These are phyloP conservation scores for Triplophysa tibetana DNA, from an alignment of 2,113 vertebrate genomes.

Conservation along the genomic window DNA sequence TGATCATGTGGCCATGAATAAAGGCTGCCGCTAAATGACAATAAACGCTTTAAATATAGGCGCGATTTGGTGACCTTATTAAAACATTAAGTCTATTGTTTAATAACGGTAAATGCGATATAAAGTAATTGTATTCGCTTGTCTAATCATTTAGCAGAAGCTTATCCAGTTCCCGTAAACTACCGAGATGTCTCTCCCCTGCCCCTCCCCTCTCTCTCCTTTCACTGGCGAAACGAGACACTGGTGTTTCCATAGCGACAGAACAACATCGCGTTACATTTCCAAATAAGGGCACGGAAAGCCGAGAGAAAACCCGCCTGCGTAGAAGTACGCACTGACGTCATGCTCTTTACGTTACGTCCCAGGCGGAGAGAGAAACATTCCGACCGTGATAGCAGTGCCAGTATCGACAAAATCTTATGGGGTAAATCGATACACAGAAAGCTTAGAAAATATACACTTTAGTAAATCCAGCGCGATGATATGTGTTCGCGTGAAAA, in stretches of 20 bases:
- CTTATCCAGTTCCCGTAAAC: background rate
- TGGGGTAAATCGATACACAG: background rate
- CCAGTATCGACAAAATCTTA: background rate
- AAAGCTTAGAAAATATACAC: background rate
- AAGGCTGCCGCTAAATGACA: background rate
- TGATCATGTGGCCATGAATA: no score
- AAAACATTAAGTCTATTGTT: background rate
- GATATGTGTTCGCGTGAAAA: no score
- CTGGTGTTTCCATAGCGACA: conserved; percentile 65
- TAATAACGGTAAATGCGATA: background rate
- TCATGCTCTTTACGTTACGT: conserved; percentile 54
- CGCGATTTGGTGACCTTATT: no score
- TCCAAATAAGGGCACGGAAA: conserved; percentile 72
- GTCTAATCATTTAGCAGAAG: no score
- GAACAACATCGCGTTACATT: conserved; percentile 62
- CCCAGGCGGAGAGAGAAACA: background rate
- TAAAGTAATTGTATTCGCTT: no score
- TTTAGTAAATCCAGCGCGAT: no score
- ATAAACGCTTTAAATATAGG: background rate
- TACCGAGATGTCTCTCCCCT: background rate
- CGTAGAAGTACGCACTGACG: conserved; percentile 62
- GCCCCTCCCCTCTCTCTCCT: conserved; percentile 21
- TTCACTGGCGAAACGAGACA: conserved; percentile 52
- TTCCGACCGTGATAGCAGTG: conserved; percentile 5
- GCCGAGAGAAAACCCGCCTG: background rate